Evolutionary conservation across 2,888 invertebrate genomes (phyloP), one percentile per base, ranked within the genome.

Genomic region (Danaus chrysippus): DNA sequence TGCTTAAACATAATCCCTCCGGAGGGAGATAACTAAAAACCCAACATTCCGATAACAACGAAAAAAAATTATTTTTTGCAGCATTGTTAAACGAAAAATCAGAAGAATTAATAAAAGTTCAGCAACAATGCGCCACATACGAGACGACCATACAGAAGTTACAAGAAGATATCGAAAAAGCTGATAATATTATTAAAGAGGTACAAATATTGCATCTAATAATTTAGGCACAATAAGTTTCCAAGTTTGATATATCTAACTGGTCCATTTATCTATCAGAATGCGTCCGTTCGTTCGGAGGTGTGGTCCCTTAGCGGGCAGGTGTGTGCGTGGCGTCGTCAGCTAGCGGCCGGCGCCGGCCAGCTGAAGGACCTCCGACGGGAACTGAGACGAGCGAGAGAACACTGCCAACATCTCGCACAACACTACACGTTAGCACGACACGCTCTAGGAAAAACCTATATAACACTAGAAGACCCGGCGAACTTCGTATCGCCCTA

Each of bases 31-130:
- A 23, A 23, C 23, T 23, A 23, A 23, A 3, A 23, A 23, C 1
- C 23, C 23, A 3, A 23, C 23, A 1, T 23, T 23, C 23, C 23
- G 23, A 23, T 23, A 23, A 1, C 23, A 23, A 23, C 23, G 42
- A 49, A 43, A 6, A 34, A 10, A 42, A 6, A 6, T 13, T n/a
- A 15, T 54, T 46, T 17, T 8, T 70, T 68, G 6, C 62, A 86
- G 86, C 56, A 3, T 46, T 76, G 53, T 56, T 85, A 34, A 66
- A 70, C 0, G 77, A 78, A 9, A 82, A 81, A 65, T 68, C 70
- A 0, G 64, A 68, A 2, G 79, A 81, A 65, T 34, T 85, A 59
- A 12, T 17, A 6, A 61, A 68, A 15, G 58, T 68, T 41, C 76
- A 74, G 44, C 68, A 67, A n/a, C 67, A 71, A 52, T 74, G 75